phyloP scores from a whole-genome alignment of 2,888 invertebrate genomes.

The Apocheima hispidaria region DNA sequence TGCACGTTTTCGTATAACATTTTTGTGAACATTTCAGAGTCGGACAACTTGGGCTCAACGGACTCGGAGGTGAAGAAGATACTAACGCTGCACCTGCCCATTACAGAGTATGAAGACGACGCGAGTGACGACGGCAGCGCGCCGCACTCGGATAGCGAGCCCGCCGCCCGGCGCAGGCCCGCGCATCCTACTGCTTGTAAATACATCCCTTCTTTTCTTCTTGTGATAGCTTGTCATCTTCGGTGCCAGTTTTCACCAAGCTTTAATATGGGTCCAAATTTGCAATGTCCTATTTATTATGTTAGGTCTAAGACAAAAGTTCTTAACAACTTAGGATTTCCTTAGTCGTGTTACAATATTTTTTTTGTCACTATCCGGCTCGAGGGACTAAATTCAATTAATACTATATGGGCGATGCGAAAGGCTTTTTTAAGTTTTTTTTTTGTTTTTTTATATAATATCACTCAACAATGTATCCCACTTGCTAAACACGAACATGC shows the following conservation, averaged over 20 bases:
- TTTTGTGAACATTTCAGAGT: constrained; percentile 87
- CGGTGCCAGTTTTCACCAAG: too few relatives aligned
- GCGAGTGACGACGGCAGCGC: constrained; percentile 87
- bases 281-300: neutral
- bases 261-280: neutral
- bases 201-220: constrained; percentile 23
- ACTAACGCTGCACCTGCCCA: constrained; percentile 96
- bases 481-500: too few relatives aligned
- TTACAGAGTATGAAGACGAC: constrained; percentile 97
- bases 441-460: too few relatives aligned
- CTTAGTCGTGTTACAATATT: too few relatives aligned
- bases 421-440: too few relatives aligned
- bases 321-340: neutral
- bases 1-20: constrained; percentile 23
- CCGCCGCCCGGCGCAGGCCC: constrained; percentile 70
- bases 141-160: constrained; percentile 85
- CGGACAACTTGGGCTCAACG: constrained; percentile 97
- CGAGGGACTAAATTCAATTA: too few relatives aligned
- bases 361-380: too few relatives aligned
- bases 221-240: neutral
- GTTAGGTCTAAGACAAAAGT: neutral
- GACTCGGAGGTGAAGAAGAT: constrained; percentile 98
- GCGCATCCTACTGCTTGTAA: constrained; percentile 76
- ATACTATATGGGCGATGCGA: too few relatives aligned
- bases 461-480: too few relatives aligned